phyloP scores from a whole-genome alignment of 2,888 invertebrate species.

The Fragum sueziense region DNA sequence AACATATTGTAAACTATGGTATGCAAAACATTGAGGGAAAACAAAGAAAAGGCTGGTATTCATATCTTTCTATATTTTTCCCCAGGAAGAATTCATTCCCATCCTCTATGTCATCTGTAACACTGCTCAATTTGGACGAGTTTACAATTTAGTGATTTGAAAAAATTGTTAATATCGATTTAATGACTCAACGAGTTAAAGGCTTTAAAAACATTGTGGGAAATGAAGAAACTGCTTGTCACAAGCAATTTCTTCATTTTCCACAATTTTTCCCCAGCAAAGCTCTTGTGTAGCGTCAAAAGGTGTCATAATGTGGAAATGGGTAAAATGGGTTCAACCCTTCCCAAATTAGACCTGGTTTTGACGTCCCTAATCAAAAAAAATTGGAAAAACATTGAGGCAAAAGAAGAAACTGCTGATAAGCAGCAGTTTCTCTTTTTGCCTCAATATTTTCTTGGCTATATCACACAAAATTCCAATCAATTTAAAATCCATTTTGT shows the following conservation, averaged over 20 bases:
- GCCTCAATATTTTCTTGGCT: too few relatives aligned
- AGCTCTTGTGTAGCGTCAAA: too few relatives aligned
- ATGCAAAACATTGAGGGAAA: neutral
- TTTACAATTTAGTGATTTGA: neutral
- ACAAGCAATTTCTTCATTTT: neutral
- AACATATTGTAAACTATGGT: neutral
- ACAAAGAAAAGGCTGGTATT: neutral
- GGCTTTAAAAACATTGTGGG: neutral
- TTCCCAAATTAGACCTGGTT: too few relatives aligned
- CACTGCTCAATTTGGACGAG: neutral
- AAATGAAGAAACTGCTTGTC: constrained; percentile 5
- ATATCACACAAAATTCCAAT: too few relatives aligned
- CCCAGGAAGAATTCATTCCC: too few relatives aligned
- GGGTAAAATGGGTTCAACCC: too few relatives aligned
- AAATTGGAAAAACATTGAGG: too few relatives aligned
- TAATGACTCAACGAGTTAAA: neutral
- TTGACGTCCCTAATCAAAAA: too few relatives aligned
- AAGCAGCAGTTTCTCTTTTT: too few relatives aligned
- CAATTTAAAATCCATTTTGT: too few relatives aligned
- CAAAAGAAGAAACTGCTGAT: too few relatives aligned
- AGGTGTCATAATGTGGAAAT: too few relatives aligned
- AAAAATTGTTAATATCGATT: neutral
- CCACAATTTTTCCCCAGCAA: neutral
- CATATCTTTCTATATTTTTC: neutral
- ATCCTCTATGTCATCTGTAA: neutral